phyloP scores from a whole-genome alignment of 1,140 invertebrate genomes.

The Belonocnema kinseyi region DNA sequence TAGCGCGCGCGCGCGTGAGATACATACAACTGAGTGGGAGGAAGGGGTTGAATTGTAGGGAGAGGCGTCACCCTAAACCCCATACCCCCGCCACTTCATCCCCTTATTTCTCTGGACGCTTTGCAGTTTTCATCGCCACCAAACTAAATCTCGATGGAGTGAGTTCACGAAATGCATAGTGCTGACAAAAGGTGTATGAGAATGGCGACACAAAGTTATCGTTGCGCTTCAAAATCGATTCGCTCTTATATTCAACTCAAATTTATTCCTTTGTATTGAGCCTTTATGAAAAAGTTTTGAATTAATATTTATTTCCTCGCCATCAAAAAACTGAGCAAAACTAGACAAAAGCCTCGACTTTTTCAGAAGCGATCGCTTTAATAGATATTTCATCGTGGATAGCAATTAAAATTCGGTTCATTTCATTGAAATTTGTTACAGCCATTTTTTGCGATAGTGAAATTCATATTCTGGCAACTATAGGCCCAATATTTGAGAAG shows the following conservation, averaged over 20 bases:
- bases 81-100: background rate
- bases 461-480: no score
- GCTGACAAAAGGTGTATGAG: slow-evolving; percentile 19
- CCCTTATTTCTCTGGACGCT: slow-evolving; percentile 3
- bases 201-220: slow-evolving; percentile 6
- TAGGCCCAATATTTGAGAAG: no score
- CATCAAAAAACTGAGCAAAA: background rate
- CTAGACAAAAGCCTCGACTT: background rate
- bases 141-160: slow-evolving; percentile 29
- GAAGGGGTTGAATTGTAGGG: background rate
- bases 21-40: slow-evolving; percentile 15
- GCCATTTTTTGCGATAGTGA: no score
- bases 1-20: slow-evolving; percentile 28
- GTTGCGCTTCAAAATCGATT: slow-evolving; percentile 11
- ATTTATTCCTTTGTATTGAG: slow-evolving; percentile 26
- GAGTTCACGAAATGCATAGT: slow-evolving; percentile 11
- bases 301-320: slow-evolving; percentile 7
- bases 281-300: slow-evolving; percentile 22
- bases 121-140: slow-evolving; percentile 25
- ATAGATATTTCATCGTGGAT: no score
- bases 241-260: background rate
- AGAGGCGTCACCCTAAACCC: background rate
- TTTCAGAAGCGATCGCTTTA: background rate
- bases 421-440: no score
- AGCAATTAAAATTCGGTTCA: no score